A percentile compares a stretch with the other conserved stretches of the same genome.
These are phyloP conservation scores for Agrypnia vestita DNA, from an alignment of 1,140 invertebrate species.

Conservation along the genomic window DNA sequence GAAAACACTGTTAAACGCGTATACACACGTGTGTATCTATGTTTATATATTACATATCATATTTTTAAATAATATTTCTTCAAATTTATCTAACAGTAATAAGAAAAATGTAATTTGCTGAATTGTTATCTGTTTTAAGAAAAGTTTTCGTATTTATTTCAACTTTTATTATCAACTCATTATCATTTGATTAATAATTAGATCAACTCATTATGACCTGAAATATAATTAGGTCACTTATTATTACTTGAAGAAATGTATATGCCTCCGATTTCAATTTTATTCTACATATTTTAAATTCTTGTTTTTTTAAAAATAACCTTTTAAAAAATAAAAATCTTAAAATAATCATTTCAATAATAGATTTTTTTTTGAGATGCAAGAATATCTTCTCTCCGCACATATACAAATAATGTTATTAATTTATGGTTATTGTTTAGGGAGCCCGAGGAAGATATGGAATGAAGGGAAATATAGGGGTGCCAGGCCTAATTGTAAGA, in stretches of 20 bases:
- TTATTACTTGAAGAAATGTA: not conserved
- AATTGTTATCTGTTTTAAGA: too few relatives aligned
- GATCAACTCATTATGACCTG: not conserved
- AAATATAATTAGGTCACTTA: not conserved
- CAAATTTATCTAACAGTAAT: too few relatives aligned
- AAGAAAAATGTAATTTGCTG: too few relatives aligned
- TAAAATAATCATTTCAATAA: not conserved
- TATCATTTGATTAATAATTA: not conserved
- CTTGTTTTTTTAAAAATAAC: too few relatives aligned
- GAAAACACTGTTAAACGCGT: too few relatives aligned
- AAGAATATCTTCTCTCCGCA: not conserved
- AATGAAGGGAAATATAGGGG: conserved; percentile 65
- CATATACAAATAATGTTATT: not conserved
- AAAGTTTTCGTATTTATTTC: not conserved
- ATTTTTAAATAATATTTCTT: too few relatives aligned
- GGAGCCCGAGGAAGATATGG: conserved; percentile 69
- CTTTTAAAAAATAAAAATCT: not conserved
- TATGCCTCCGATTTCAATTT: too few relatives aligned
- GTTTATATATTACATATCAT: too few relatives aligned
- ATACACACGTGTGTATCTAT: too few relatives aligned
- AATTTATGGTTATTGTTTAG: conserved; percentile 61
- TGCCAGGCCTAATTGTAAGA: conserved; percentile 66
- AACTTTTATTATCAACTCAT: not conserved
- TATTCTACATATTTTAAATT: too few relatives aligned
- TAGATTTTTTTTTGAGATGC: not conserved